Evolutionary conservation across 2,113 vertebrate species (phyloP).

Genomic region (Epinephelus moara): DNA sequence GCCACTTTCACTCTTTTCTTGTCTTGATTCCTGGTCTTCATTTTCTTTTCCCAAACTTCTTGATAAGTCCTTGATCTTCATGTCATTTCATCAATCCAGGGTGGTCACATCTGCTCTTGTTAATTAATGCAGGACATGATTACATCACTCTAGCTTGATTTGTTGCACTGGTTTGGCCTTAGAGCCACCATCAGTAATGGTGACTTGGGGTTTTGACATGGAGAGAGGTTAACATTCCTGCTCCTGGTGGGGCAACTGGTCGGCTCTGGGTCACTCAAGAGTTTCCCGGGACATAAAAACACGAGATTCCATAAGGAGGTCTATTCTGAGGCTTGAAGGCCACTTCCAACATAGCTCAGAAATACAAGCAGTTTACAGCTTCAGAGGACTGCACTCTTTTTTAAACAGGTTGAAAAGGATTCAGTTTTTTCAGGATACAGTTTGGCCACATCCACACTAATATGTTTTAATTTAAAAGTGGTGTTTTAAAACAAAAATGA

Average conservation of each 20-base stretch:
- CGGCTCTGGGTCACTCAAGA: constrained; percentile 33
- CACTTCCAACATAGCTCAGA: constrained; percentile 28
- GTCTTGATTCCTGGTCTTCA: not conserved
- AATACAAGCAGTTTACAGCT: constrained; percentile 11
- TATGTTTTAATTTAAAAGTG: too few species aligned
- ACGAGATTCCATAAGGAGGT: constrained; percentile 40
- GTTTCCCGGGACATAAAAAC: constrained; percentile 50
- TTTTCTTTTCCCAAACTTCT: constrained; percentile 19
- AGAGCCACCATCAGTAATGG: constrained; percentile 7
- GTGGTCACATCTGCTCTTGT: not conserved
- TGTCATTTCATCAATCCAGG: constrained; percentile 1
- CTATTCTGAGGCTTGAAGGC: constrained; percentile 63
- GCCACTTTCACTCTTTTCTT: not conserved
- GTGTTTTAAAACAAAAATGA: too few species aligned
- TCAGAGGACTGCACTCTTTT: not conserved
- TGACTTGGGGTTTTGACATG: constrained; percentile 16
- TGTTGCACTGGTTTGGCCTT: constrained; percentile 26
- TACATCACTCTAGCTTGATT: not conserved
- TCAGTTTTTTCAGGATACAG: too few species aligned
- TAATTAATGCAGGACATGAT: not conserved
- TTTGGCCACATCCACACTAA: too few species aligned
- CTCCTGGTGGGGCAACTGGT: constrained; percentile 56
- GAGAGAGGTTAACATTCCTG: constrained; percentile 43
- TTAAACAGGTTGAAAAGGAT: not conserved
- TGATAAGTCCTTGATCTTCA: not conserved